A percentile compares a stretch with the other conserved stretches of the same genome.
Evolutionary conservation across 2,888 invertebrate genomes (phyloP).

Genomic region (Meteorus cinctellus): DNA sequence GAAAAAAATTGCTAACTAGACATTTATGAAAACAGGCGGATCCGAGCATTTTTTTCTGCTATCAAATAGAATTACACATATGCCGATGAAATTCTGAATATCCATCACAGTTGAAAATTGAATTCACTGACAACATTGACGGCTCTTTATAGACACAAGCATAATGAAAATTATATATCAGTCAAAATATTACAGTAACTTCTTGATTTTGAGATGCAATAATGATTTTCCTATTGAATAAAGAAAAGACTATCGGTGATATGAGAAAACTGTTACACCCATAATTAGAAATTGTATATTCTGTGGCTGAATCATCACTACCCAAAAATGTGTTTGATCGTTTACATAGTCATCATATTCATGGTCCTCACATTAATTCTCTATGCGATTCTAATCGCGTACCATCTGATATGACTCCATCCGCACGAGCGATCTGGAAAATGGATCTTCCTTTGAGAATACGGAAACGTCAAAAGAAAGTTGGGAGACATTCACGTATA

Average conservation of each 20-base stretch:
- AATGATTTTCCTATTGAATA: neutral
- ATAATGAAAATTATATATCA: too few relatives aligned
- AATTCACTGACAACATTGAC: too few relatives aligned
- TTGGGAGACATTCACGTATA: neutral
- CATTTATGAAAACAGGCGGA: too few relatives aligned
- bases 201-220: neutral
- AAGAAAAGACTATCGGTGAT: neutral
- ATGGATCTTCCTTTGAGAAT: conserved; percentile 4
- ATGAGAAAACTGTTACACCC: conserved; percentile 18
- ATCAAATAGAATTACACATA: too few relatives aligned
- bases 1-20: too few relatives aligned
- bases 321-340: conserved; percentile 55
- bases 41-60: too few relatives aligned
- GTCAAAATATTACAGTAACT: too few relatives aligned
- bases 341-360: conserved; percentile 53
- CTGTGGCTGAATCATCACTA: neutral
- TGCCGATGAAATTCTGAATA: too few relatives aligned
- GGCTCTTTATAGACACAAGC: too few relatives aligned
- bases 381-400: conserved; percentile 48
- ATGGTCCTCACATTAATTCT: conserved; percentile 49
- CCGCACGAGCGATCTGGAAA: conserved; percentile 5
- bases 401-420: conserved; percentile 47
- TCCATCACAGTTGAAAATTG: too few relatives aligned
- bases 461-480: neutral
- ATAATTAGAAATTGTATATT: conserved; percentile 28